These are phyloP conservation scores for Xestia rhomboidea DNA, from an alignment of 2,888 invertebrate genomes.

Conservation along the genomic window DNA sequence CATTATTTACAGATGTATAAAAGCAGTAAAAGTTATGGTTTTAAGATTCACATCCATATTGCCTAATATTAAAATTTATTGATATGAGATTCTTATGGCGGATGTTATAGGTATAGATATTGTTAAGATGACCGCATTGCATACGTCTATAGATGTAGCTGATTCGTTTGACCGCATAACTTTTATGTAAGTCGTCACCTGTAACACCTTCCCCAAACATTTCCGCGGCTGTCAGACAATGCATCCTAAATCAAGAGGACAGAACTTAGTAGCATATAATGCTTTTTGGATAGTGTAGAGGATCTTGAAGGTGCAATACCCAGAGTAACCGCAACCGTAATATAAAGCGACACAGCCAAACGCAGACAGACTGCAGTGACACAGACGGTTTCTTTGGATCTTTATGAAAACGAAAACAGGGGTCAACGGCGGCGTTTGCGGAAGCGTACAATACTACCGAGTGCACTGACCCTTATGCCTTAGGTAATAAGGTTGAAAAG, in stretches of 20 bases:
- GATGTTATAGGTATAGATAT: not conserved
- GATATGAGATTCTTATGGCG: not conserved
- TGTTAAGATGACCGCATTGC: slow-evolving; percentile 1
- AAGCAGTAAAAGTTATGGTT: slow-evolving; percentile 6
- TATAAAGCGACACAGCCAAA: too few species aligned
- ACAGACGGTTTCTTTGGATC: not conserved
- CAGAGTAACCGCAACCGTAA: too few species aligned
- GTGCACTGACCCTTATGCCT: too few species aligned
- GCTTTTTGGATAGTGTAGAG: too few species aligned
- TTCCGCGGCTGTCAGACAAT: not conserved
- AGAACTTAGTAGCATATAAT: not conserved
- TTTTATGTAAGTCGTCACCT: slow-evolving; percentile 5
- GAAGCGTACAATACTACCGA: too few species aligned
- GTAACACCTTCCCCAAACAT: not conserved
- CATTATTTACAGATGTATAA: slow-evolving; percentile 5
- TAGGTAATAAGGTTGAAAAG: too few species aligned
- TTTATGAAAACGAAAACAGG: not conserved
- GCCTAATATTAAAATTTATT: slow-evolving; percentile 35
- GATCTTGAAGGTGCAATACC: too few species aligned
- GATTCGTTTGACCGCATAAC: slow-evolving; percentile 2
- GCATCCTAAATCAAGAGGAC: not conserved
- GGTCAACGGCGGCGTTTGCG: too few species aligned
- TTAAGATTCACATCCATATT: not conserved
- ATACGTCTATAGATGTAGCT: not conserved
- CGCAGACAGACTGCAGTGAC: not conserved